phyloP scores from a whole-genome alignment of 2,888 invertebrate species.

The Ichneumon xanthorius region DNA sequence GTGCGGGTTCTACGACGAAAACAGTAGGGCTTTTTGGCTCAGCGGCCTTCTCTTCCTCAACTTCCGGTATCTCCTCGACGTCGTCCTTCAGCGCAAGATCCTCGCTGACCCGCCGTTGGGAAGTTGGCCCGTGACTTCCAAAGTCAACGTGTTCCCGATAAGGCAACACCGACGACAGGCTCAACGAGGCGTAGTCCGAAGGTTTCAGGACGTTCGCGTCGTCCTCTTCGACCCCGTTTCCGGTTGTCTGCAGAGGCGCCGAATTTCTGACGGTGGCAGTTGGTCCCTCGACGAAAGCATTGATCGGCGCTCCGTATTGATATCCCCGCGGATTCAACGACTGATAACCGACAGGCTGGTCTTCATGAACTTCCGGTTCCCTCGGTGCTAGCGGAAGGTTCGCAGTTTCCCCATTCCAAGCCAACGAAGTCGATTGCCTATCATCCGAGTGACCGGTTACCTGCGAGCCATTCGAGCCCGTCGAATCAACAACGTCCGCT shows the following conservation, averaged over 20 bases:
- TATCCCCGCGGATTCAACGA: slow-evolving; percentile 32
- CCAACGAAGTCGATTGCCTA: slow-evolving; percentile 18
- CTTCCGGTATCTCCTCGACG: background rate
- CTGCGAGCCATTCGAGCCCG: background rate
- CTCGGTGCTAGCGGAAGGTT: background rate
- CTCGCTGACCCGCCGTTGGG: slow-evolving; percentile 19
- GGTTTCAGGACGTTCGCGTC: background rate
- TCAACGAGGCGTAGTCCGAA: slow-evolving; percentile 17
- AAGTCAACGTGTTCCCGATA: slow-evolving; percentile 16
- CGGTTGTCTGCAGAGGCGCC: background rate
- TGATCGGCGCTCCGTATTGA: slow-evolving; percentile 9
- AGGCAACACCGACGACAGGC: slow-evolving; percentile 22
- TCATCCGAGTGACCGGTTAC: slow-evolving; percentile 23
- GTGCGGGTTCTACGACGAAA: slow-evolving; percentile 1
- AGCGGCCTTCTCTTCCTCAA: background rate
- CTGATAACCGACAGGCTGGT: background rate
- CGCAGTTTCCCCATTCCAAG: background rate
- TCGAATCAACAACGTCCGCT: background rate
- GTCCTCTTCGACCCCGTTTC: background rate
- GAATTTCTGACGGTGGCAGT: background rate
- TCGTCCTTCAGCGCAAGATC: background rate
- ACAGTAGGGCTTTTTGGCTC: slow-evolving; percentile 3
- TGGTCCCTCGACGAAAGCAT: slow-evolving; percentile 9
- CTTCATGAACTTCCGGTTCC: background rate
- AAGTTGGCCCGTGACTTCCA: background rate